Percentiles rank a stretch among this genome's conserved stretches.
Conservation (phyloP, 2,797 vertebrate species). For the Rhinatrema bivittatum region DNA sequence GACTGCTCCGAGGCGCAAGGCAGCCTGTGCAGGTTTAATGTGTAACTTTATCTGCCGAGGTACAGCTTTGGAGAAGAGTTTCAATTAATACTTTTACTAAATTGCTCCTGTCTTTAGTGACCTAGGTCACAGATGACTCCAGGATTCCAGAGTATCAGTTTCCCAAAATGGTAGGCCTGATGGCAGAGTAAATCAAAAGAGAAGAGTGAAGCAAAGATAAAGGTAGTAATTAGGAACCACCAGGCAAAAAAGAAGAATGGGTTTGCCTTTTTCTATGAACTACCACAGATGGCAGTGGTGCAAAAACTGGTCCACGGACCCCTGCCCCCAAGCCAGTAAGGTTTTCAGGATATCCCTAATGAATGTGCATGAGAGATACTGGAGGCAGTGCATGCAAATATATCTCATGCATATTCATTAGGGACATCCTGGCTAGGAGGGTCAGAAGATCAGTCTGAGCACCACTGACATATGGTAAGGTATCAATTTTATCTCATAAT, state of each 20-base stretch:
- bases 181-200: slow-evolving; percentile 45
- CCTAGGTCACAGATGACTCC: slow-evolving; percentile 66
- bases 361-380: too few species aligned
- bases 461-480: too few species aligned
- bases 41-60: slow-evolving; percentile 60
- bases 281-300: too few species aligned
- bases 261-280: not conserved
- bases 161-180: slow-evolving; percentile 53
- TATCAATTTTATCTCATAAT: too few species aligned
- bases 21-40: slow-evolving; percentile 49
- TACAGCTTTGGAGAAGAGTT: slow-evolving; percentile 44
- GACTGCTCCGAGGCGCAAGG: slow-evolving; percentile 44
- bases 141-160: slow-evolving; percentile 51
- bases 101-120: slow-evolving; percentile 61
- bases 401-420: too few species aligned
- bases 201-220: not conserved
- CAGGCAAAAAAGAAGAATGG: not conserved
- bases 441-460: too few species aligned
- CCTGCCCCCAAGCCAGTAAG: too few species aligned
- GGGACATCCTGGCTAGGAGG: too few species aligned
- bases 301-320: too few species aligned
- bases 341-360: too few species aligned
- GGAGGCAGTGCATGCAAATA: too few species aligned
- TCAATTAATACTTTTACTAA: slow-evolving; percentile 66
- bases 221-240: not conserved